Base-by-base conservation (phyloP, 1,140 invertebrate genomes). In the Leptonema lineaticorne region DNA sequence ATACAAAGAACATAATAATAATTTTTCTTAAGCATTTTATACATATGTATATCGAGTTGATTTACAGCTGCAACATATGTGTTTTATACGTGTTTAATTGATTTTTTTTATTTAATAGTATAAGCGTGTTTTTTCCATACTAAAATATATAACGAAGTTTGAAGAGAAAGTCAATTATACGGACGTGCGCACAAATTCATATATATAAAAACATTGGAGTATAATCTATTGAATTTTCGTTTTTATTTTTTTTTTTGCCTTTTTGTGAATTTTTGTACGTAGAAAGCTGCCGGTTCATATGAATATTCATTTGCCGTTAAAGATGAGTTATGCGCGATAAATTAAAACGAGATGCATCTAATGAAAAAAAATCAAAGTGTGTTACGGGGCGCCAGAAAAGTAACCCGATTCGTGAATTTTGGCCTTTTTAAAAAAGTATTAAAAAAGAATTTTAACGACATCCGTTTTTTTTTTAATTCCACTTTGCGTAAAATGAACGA, bases 141-240 rank as follows among this genome's bases (percentile, higher is more conserved):
- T 41, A 41, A 41, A 4, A 41, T 41, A 16, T 41, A 24, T 53
- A 53, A 26, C 50, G 50, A 2, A n/a, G 11, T 4, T 41, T 26
- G 37, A n/a, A 45, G 50, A 53, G 50, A 53, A 53, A 53, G 50
- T 53, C 22, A 53, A 53, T 53, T 53, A 53, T 53, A 53, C 24
- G n/a, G n/a, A n/a, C n/a, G n/a, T n/a, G n/a, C n/a, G n/a, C n/a
- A n/a, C n/a, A n/a, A n/a, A n/a, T n/a, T n/a, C n/a, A n/a, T n/a
- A n/a, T n/a, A n/a, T n/a, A n/a, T n/a, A n/a, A n/a, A n/a, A n/a
- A n/a, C n/a, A n/a, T n/a, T n/a, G n/a, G n/a, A n/a, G n/a, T 2
- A 53, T 26, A 53, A 53, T 9, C 6, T 22, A 14, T 53, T 26
- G 27, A 53, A 11, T 53, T 26, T 53, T 53, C 50, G 50, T 18